Base-by-base conservation (phyloP, 64 coral and sea anemone genomes). In the Stichodactyla helianthus region DNA sequence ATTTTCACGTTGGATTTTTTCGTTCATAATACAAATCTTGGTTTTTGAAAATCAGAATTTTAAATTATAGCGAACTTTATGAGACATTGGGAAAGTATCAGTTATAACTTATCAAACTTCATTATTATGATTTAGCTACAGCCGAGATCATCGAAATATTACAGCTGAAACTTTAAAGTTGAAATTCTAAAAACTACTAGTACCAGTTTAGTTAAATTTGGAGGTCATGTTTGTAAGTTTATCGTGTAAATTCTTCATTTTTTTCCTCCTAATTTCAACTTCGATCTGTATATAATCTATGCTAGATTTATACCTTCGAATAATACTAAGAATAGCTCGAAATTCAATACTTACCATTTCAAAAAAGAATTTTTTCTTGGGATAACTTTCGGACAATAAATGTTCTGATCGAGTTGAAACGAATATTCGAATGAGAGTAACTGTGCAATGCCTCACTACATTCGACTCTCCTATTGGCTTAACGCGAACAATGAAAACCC, bases 341-440 rank as follows among this genome's bases (percentile, higher is more conserved):
- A 31, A 74, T 74, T 74, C 8, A 74, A 35, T 74, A 82, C 79
- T 82, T 82, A 82, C 79, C 79, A 82, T 82, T 82, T 82, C 27
- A 18, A 35, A 57, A 82, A 27, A 82, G 8, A 1, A 74, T 53
- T 52, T 54, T 82, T 82, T 57, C 54, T 82, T 57, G 79, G 54
- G 79, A 57, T 82, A 82, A 82, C 50, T 82, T 54, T 82, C 5
- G 51, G 79, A n/a, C 11, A 31, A 65, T n/a, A 44, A 23, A 57
- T 82, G 79, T 82, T 82, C 79, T 82, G 51, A 22, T 82, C 51
- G 79, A 82, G 79, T 28, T 74, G 79, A 57, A 82, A 50, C 51
- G 79, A 55, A 82, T 53, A 82, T 82, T 82, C 79, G 79, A 82
- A 82, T 82, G 79, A 54, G 79, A 82, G 79, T 57, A 82, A 82